Evolutionary conservation across 2,113 vertebrate species (phyloP).

Genomic region (Azemiops feae): DNA sequence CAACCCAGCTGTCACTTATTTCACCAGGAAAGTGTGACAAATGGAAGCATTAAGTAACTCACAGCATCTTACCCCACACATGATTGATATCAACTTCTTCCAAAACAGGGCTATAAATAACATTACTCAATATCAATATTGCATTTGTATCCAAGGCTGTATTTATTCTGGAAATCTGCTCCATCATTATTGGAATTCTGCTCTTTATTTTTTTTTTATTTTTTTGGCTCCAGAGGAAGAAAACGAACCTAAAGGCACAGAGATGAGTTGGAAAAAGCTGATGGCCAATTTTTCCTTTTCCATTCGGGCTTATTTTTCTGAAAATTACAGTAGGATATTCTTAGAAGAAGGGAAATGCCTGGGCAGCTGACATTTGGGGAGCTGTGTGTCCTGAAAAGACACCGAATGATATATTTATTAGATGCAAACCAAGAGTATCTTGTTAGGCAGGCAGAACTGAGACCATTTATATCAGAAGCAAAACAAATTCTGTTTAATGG

Average conservation of each 20-base stretch:
- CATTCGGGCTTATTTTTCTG: background rate
- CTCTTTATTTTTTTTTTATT: background rate
- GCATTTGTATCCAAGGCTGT: background rate
- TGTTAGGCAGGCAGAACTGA: rapidly evolving
- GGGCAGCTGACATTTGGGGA: constrained; percentile 40
- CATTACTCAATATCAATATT: background rate
- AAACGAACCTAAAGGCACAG: background rate
- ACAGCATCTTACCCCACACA: background rate
- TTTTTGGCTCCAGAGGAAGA: constrained; percentile 7
- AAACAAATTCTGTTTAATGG: constrained; percentile 24
- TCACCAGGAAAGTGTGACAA: constrained; percentile 27
- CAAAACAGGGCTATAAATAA: constrained; percentile 3
- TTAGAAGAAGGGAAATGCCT: background rate
- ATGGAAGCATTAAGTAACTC: constrained; percentile 9
- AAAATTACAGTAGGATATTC: constrained; percentile 38
- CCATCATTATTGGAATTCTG: background rate
- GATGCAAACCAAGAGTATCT: constrained; percentile 10
- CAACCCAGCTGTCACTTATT: constrained; percentile 31
- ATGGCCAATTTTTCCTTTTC: constrained; percentile 3
- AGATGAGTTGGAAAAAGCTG: background rate
- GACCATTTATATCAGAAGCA: constrained; percentile 23
- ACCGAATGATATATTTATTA: constrained; percentile 25
- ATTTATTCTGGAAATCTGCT: constrained; percentile 28
- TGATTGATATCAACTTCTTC: constrained; percentile 13
- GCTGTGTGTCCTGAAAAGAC: constrained; percentile 35